phyloP scores from a whole-genome alignment of 2,797 vertebrate species.

The Scarus forsteni region DNA sequence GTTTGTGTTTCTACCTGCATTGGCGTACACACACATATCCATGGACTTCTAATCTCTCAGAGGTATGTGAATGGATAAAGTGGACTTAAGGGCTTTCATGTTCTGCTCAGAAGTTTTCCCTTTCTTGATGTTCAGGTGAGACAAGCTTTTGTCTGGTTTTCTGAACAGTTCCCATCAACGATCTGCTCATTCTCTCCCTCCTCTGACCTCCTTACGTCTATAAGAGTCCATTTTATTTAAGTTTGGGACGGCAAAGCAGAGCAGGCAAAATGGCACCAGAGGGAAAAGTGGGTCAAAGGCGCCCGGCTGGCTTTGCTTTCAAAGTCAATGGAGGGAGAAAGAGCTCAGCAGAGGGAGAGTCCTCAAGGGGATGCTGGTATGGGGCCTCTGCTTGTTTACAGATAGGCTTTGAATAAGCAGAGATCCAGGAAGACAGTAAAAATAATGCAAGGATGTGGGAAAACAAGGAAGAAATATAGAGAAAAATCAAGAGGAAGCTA shows the following conservation, averaged over 20 bases:
- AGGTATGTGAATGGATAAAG: slow-evolving; percentile 75
- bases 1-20: slow-evolving; percentile 35
- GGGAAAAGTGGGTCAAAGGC: slow-evolving; percentile 74
- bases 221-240: slow-evolving; percentile 62
- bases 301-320: slow-evolving; percentile 65
- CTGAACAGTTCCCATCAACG: slow-evolving; percentile 25
- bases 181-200: background rate
- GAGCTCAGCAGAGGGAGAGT: slow-evolving; percentile 52
- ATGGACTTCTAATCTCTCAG: slow-evolving; percentile 63
- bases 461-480: no score
- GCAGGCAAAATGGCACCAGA: slow-evolving; percentile 66
- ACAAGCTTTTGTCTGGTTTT: slow-evolving; percentile 49
- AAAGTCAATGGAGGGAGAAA: slow-evolving; percentile 63
- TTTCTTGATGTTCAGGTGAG: slow-evolving; percentile 66
- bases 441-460: background rate
- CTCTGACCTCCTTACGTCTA: slow-evolving; percentile 6
- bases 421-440: slow-evolving; percentile 21
- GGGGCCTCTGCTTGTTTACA: slow-evolving; percentile 48
- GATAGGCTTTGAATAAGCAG: slow-evolving; percentile 20
- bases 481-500: no score
- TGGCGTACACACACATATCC: slow-evolving; percentile 38
- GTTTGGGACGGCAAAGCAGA: slow-evolving; percentile 56
- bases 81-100: slow-evolving; percentile 71
- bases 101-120: slow-evolving; percentile 57
- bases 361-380: slow-evolving; percentile 55